phyloP scores from a whole-genome alignment of 2,888 invertebrate species.

The Octodonta nipae region DNA sequence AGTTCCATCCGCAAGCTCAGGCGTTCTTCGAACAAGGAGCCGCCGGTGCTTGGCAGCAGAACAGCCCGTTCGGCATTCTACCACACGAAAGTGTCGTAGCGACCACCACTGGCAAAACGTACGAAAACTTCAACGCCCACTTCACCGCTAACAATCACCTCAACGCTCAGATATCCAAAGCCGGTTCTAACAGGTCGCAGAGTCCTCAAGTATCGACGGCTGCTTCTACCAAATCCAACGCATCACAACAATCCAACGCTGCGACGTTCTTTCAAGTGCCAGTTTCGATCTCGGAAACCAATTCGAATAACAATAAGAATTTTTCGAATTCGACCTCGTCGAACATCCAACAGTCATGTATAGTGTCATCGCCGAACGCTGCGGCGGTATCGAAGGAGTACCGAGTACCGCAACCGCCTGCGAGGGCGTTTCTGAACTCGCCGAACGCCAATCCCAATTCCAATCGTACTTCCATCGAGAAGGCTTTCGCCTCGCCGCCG shows the following conservation, averaged over 20 bases:
- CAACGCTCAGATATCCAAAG: constrained; percentile 47
- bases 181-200: constrained; percentile 40
- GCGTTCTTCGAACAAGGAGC: constrained; percentile 53
- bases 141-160: constrained; percentile 53
- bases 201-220: constrained; percentile 34
- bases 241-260: constrained; percentile 31
- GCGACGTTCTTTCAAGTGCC: constrained; percentile 51
- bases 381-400: constrained; percentile 46
- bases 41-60: constrained; percentile 63
- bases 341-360: constrained; percentile 56
- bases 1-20: constrained; percentile 42
- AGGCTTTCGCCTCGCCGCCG: constrained; percentile 34
- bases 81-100: constrained; percentile 64
- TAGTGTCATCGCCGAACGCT: constrained; percentile 51
- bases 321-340: constrained; percentile 35
- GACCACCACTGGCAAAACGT: constrained; percentile 41
- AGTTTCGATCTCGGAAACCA: constrained; percentile 42
- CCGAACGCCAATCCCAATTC: constrained; percentile 28
- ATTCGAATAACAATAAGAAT: constrained; percentile 25
- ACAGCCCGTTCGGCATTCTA: constrained; percentile 63
- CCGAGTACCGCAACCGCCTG: constrained; percentile 44
- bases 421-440: constrained; percentile 34
- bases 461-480: constrained; percentile 28
- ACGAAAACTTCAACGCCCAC: constrained; percentile 59
- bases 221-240: constrained; percentile 19